These are phyloP conservation scores for Corydoras sp. DNA, from an alignment of 2,113 vertebrate species.

Conservation along the genomic window DNA sequence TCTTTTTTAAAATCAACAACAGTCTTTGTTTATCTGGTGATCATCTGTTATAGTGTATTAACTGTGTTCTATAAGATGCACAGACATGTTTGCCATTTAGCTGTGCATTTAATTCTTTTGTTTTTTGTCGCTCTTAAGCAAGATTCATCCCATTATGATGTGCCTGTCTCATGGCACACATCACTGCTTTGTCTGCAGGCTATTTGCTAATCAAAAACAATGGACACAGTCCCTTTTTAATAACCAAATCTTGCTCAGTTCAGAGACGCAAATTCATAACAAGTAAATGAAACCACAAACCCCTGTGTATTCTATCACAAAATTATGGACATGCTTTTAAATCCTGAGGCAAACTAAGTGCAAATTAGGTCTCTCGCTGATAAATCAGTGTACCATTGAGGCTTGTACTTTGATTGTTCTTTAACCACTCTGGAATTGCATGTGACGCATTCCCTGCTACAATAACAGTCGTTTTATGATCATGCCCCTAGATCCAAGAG, in stretches of 20 bases:
- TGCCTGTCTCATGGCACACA: conserved; percentile 16
- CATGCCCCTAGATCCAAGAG: conserved; percentile 1
- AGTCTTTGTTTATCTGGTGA: not conserved
- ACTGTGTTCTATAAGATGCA: too few relatives aligned
- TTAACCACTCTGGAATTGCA: not conserved
- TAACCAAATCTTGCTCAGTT: conserved; percentile 35
- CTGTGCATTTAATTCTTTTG: conserved; percentile 10
- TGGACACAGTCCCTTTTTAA: conserved; percentile 34
- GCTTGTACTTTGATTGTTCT: not conserved
- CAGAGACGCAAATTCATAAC: conserved; percentile 37
- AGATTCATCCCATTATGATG: conserved; percentile 35
- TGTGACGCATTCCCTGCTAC: conserved; percentile 1
- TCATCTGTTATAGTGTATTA: too few relatives aligned
- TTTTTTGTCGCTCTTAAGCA: conserved; percentile 25
- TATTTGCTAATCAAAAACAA: conserved; percentile 36
- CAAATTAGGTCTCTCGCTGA: conserved; percentile 31
- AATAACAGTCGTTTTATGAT: conserved; percentile 2
- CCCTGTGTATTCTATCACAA: conserved; percentile 9
- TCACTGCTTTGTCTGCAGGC: conserved; percentile 34
- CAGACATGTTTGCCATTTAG: too few relatives aligned
- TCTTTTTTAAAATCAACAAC: not conserved
- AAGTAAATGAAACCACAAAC: conserved; percentile 11
- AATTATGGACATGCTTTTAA: conserved; percentile 36
- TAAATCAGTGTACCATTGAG: conserved; percentile 15
- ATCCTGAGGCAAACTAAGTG: conserved; percentile 7